Evolutionary conservation across 2,797 vertebrate species (phyloP), one percentile per base, ranked within the genome.

Genomic region (Gymnopithys bicolor): DNA sequence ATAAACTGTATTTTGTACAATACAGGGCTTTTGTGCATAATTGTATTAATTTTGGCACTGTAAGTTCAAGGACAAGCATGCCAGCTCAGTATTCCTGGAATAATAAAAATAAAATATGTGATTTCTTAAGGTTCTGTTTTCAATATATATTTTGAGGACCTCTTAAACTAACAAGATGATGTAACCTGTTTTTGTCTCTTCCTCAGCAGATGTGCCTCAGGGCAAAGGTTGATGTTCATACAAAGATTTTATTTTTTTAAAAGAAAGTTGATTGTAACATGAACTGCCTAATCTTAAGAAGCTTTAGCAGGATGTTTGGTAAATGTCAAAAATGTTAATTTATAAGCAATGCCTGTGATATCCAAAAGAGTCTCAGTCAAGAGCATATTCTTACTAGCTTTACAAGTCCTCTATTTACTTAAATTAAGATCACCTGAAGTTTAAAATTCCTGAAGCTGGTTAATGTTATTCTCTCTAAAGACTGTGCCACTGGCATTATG

Each of bases 181-280:
- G 94, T 96, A 97, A 96, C 93, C 87, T 97, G 85, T 96, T 96
- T 95, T 94, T 84, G 83, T 76, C 74, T 94, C 77, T 90, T 93
- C 56, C 83, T 93, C 76, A 84, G 82, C 95, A 97, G 94, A 96
- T 96, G 94, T 93, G 93, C 82, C 70, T 91, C 59, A 89, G 95
- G 94, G 93, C 93, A 97, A 95, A 95, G 89, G 91, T 90, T 94
- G 91, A 77, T 91, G 76, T 93, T 95, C 84, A 95, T 95, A 90
- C 75, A 91, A 92, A 8, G 39, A 88, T 93, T 95, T 96, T 91
- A 76, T 96, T 94, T 96, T 96, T 95, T 91, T 64, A 53, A 92
- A 95, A 75, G 71, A 93, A 90, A 71, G 68, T 94, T 86, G 78
- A 91, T 90, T 74, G 88, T 92, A 97, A 97, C 89, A 81, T 43